Base-by-base conservation (phyloP, 2,113 vertebrate genomes). In the Sylvietta virens region DNA sequence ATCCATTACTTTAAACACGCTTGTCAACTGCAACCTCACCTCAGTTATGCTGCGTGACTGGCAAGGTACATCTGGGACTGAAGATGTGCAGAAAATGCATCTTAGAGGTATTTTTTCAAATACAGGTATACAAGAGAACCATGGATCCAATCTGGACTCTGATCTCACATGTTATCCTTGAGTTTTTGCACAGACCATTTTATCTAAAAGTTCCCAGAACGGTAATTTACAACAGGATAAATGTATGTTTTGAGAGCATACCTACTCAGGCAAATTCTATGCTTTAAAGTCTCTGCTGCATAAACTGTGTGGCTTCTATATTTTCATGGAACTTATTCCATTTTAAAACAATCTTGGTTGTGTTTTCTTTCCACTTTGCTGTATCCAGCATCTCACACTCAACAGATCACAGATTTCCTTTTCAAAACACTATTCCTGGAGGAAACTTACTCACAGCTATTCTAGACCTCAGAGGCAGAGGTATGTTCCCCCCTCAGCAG, bases 41-140 rank as follows among this genome's bases (percentile, higher is more conserved):
- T 72, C 69, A 51, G 45, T 12, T 69, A 61, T 3, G 33, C 4
- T 44, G 64, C 0, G 0, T 4, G 37, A 81, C 33, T 2, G 2
- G 24, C 33, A 35, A 2, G 2, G 24, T 6, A 48, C 21, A 54
- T 19, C 39, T 62, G n/a, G 58, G 50, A 35, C 21, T 24, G 69
- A 31, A 83, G n/a, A 35, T 27, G 53, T 8, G 51, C 51, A 54
- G 9, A 15, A 90, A 22, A 23, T 5, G 11, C 51, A 71, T 13
- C 35, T 70, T 8, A 24, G 37, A 70, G 27, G 8, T 10, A 18
- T 47, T 86, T 86, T 81, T 35, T 45, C 24, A 54, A 16, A 27
- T 27, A 33, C 3, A 30, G 9, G 20, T 24, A 50, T 3, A 37
- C 4, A 53, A 73, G 42, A 80, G 12, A 58, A 61, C 40, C 15